Conservation (phyloP, 1,140 invertebrate genomes). For the Coptotermes formosanus region DNA sequence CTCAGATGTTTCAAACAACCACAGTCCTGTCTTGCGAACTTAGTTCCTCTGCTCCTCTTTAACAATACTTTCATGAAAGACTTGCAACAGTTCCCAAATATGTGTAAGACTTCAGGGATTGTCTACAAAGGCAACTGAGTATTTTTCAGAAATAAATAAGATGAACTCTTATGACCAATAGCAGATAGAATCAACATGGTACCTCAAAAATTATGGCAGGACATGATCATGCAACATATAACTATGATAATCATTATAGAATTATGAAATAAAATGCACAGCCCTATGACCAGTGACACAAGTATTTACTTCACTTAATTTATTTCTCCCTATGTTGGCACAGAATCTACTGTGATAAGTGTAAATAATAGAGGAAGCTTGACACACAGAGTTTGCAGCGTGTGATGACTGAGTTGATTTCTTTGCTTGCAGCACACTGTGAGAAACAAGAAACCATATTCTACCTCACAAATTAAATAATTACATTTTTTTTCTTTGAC, state of each 20-base stretch:
- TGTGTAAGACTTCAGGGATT: slow-evolving; percentile 22
- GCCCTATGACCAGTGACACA: neutral
- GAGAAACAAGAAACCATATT: slow-evolving; percentile 24
- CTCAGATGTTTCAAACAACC: neutral
- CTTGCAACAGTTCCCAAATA: neutral
- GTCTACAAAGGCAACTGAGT: slow-evolving; percentile 21
- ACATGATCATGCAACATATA: neutral
- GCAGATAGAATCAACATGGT: slow-evolving; percentile 29
- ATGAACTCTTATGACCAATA: slow-evolving; percentile 19
- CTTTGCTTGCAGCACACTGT: slow-evolving; percentile 21
- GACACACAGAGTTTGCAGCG: slow-evolving; percentile 2
- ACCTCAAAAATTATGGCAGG: slow-evolving; percentile 25
- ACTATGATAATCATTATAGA: neutral
- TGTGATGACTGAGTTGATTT: slow-evolving; percentile 22
- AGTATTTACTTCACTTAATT: slow-evolving; percentile 19
- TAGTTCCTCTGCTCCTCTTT: slow-evolving; percentile 15
- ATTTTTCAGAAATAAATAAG: slow-evolving; percentile 16
- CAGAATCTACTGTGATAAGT: slow-evolving; percentile 32
- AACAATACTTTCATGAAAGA: neutral
- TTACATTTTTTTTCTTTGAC: neutral
- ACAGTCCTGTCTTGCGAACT: neutral
- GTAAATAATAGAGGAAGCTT: slow-evolving; percentile 22
- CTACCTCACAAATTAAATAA: slow-evolving; percentile 25
- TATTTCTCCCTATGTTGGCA: slow-evolving; percentile 10
- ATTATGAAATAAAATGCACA: neutral